Evolutionary conservation across 2,113 vertebrate species (phyloP).

Genomic region (Callaeas wilsoni): DNA sequence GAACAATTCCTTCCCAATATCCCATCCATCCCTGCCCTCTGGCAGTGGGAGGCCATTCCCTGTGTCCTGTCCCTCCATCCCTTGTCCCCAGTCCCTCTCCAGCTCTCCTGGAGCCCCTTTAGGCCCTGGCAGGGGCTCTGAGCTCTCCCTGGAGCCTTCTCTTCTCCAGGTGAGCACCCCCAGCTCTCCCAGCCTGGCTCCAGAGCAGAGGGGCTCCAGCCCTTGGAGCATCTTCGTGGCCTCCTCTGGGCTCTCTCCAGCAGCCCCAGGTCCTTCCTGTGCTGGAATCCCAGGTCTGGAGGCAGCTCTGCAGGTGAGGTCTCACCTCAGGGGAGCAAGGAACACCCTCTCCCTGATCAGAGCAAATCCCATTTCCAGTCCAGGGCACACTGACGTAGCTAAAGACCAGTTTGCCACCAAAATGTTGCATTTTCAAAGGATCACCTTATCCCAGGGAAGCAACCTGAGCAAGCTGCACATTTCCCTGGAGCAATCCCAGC

Average conservation of each 20-base stretch:
- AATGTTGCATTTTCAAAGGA: neutral
- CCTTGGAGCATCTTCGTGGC: rapidly evolving
- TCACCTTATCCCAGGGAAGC: neutral
- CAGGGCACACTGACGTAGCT: neutral
- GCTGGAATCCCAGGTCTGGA: neutral
- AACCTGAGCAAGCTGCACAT: neutral
- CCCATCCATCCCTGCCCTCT: neutral
- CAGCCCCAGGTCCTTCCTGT: neutral
- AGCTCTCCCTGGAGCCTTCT: neutral
- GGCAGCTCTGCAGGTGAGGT: neutral
- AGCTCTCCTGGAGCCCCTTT: neutral
- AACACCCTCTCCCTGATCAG: neutral
- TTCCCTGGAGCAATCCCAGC: neutral
- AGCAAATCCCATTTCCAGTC: neutral
- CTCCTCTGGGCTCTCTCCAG: neutral
- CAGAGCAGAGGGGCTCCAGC: neutral
- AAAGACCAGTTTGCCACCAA: neutral
- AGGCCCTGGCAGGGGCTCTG: neutral
- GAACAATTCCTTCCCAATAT: neutral
- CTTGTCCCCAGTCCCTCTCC: neutral
- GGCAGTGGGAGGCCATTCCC: neutral
- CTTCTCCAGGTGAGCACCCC: neutral
- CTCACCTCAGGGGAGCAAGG: neutral
- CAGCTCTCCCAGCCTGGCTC: neutral
- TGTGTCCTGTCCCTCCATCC: neutral